These are phyloP conservation scores for Mayetiola destructor DNA, from an alignment of 2,888 invertebrate genomes.

Conservation along the genomic window DNA sequence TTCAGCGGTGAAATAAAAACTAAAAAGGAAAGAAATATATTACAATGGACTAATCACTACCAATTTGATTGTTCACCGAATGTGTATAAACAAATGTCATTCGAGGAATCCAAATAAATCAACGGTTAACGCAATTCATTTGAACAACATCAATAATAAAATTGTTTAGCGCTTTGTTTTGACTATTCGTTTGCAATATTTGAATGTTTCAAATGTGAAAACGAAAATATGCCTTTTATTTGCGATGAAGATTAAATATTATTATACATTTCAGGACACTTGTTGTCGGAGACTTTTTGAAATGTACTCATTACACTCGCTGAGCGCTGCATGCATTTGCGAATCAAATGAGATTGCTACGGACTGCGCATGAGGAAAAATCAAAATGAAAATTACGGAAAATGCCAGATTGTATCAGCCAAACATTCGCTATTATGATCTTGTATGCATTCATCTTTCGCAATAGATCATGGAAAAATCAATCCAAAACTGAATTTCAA, in stretches of 20 bases:
- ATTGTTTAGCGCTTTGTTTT: not conserved
- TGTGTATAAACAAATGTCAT: constrained; percentile 9
- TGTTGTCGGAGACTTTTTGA: not conserved
- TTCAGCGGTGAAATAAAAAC: not conserved
- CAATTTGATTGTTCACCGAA: no score
- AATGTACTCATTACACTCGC: no score
- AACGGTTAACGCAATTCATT: no score
- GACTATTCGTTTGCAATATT: not conserved
- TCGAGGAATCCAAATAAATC: constrained; percentile 9
- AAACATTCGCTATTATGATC: not conserved
- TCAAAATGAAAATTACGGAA: not conserved
- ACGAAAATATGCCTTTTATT: constrained; percentile 4
- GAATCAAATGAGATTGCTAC: no score
- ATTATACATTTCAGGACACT: constrained; percentile 10
- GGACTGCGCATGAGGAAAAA: not conserved
- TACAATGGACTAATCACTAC: not conserved
- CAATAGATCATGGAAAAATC: no score
- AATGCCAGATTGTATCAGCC: not conserved
- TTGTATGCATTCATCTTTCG: not conserved
- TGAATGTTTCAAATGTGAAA: not conserved
- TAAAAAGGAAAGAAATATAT: not conserved
- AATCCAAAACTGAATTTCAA: no score
- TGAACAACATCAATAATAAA: constrained; percentile 6
- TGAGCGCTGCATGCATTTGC: no score
- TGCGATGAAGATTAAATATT: constrained; percentile 4